Evolutionary conservation across 2,797 vertebrate genomes (phyloP), one percentile per base, ranked within the genome.

Genomic region (Melanotaenia parkinsoni): DNA sequence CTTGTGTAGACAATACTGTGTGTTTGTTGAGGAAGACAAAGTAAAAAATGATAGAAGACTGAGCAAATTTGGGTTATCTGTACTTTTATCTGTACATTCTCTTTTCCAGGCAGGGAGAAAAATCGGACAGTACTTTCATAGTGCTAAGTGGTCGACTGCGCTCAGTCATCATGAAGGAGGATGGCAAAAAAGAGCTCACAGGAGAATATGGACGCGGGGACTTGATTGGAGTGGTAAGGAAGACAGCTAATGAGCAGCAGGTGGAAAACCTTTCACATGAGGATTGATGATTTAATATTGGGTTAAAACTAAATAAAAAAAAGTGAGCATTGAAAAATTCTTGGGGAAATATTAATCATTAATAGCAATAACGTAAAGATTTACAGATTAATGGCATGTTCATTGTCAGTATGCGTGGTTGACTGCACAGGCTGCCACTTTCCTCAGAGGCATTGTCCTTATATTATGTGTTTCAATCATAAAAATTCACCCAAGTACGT

Each of bases 201-300:
- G 96, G 95, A 38, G 98, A 99, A 85, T 99, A 99, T 0, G 97
- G 97, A 32, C 96, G 97, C 0, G 97, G 98, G 0, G 97, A 99
- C 91, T 94, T 99, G 54, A 96, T 98, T 11, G 97, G 97, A 37
- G 96, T 99, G 96, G 98, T 99, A 92, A 95, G 96, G 30, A 62
- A 58, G 28, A 40, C 38, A 14, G 58, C 10, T 65, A 26, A 30
- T 50, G 9, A 32, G 45, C 35, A 37, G 7, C 20, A 47, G 32
- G 10, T 71, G 18, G 24, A 76, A 67, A 63, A 67, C 3, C 24
- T 43, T 61, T 2, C 20, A 50, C 20, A 50, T 12, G 37, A 53
- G 22, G 4, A 20, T 22, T 22, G 7, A 38, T 38, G 35, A 38
- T 26, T 45, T 28, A 18, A 7, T 28, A 43, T 60, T 30, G 11